These are phyloP conservation scores for Podotricha telesiphe DNA, from an alignment of 2,888 invertebrate genomes.

Conservation along the genomic window DNA sequence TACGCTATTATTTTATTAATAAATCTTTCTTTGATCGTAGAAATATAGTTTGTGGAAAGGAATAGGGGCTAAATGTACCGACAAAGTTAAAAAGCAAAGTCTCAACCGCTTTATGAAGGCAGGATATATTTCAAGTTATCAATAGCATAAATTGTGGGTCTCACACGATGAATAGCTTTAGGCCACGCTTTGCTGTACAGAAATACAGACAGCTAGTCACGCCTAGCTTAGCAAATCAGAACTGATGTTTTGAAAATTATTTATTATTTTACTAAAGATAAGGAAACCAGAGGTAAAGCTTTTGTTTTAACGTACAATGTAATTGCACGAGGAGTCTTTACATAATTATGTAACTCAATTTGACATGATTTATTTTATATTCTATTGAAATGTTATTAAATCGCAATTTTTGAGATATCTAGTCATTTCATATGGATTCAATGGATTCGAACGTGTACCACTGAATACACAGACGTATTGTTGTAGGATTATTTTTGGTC, in stretches of 20 bases:
- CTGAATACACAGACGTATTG: too few relatives aligned
- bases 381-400: too few relatives aligned
- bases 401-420: too few relatives aligned
- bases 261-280: slow-evolving; percentile 21
- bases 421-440: too few relatives aligned
- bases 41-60: background rate
- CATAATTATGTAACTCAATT: too few relatives aligned
- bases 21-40: background rate
- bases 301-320: background rate
- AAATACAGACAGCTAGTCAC: slow-evolving; percentile 40
- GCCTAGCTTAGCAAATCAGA: slow-evolving; percentile 39
- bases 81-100: slow-evolving; percentile 10
- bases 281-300: slow-evolving; percentile 2
- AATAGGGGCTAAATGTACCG: slow-evolving; percentile 5
- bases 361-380: too few relatives aligned
- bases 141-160: slow-evolving; percentile 42
- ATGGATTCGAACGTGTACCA: too few relatives aligned
- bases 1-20: background rate
- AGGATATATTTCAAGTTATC: slow-evolving; percentile 40
- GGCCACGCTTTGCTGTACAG: slow-evolving; percentile 37
- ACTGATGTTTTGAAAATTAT: slow-evolving; percentile 35
- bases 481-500: too few relatives aligned
- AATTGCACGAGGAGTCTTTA: background rate
- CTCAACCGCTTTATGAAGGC: background rate
- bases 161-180: slow-evolving; percentile 40